Percentiles rank a stretch among this genome's conserved stretches.
Conservation (phyloP, 2,797 vertebrate species). For the Rhabdophis nuchalis region DNA sequence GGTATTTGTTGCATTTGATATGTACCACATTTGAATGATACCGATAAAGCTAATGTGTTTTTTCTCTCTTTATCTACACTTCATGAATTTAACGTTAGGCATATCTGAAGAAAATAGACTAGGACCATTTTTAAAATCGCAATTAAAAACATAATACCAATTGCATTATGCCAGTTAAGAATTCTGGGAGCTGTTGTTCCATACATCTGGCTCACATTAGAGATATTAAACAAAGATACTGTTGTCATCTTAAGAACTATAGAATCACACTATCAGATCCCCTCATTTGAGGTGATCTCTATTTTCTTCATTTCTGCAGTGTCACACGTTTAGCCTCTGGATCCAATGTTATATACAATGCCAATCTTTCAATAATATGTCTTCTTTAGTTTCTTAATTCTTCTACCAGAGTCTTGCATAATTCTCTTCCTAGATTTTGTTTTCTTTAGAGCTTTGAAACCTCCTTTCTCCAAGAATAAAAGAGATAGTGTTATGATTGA, state of each 20-base stretch:
- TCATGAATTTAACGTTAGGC: slow-evolving; percentile 49
- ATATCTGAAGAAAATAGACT: not conserved
- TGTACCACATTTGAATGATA: slow-evolving; percentile 46
- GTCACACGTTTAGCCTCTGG: not conserved
- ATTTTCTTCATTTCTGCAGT: not conserved
- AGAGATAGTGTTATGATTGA: not conserved
- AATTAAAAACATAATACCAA: slow-evolving; percentile 47
- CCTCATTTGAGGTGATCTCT: not conserved
- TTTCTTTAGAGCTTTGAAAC: not conserved
- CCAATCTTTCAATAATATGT: not conserved
- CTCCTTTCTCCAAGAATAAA: not conserved
- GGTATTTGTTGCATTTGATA: slow-evolving; percentile 56
- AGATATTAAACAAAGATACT: not conserved
- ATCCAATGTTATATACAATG: not conserved
- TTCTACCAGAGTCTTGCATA: too few relatives aligned
- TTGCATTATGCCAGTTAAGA: slow-evolving; percentile 1
- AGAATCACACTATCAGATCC: not conserved
- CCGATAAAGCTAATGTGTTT: slow-evolving; percentile 58
- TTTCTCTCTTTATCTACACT: slow-evolving; percentile 42
- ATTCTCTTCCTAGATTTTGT: not conserved
- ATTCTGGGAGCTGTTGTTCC: not conserved
- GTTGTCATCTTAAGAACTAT: not conserved
- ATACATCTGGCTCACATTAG: not conserved
- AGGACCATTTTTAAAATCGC: slow-evolving; percentile 1
- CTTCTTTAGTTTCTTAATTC: not conserved